Base-by-base conservation (phyloP, 2,888 invertebrate genomes). In the Dicycla oo region DNA sequence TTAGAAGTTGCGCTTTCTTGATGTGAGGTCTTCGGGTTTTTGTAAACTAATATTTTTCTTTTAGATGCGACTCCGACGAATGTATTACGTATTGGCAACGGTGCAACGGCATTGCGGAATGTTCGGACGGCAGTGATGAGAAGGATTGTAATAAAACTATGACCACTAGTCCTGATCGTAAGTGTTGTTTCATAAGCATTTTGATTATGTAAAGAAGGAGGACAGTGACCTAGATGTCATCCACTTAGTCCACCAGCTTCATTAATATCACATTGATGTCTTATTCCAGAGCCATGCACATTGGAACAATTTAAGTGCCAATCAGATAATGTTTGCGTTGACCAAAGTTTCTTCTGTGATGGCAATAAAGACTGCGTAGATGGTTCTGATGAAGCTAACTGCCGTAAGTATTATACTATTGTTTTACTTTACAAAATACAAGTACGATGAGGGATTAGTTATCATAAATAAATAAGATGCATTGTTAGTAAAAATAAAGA, bases 261-360 rank as follows among this genome's bases (percentile, higher is more conserved):
- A 7, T 53, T 2, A 30, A 1, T 51, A 30, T 20, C 1, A 66
- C 20, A 47, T 40, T n/a, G 2, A 43, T 6, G 30, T 58, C 4
- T 49, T 69, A 13, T 77, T 64, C 49, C 77, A 80, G 80, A 69
- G 2, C 67, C 72, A 3, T 80, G 80, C 64, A 61, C 73, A 7
- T 45, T 20, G 4, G 85, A 90, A 26, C 89, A 94, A 73, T 95
- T 91, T 82, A 75, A 68, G 86, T 87, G 80, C 92, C 92, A 73
- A 69, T 96, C 85, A 94, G 97, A 86, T 97, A 97, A 30, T 87
- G 90, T 71, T 1, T 98, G 98, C 89, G 95, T 97, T 81, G 92
- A 96, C 75, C 91, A 88, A n/a, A 93, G 93, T 23, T 97, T 97
- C 86, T 92, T 93, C 70, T 98, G 98, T 88, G 97, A 98, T 88